A percentile compares a stretch with the other conserved stretches of the same genome.
phyloP scores from a whole-genome alignment of 2,797 vertebrate genomes.

The Poeciliopsis paucimaculata region DNA sequence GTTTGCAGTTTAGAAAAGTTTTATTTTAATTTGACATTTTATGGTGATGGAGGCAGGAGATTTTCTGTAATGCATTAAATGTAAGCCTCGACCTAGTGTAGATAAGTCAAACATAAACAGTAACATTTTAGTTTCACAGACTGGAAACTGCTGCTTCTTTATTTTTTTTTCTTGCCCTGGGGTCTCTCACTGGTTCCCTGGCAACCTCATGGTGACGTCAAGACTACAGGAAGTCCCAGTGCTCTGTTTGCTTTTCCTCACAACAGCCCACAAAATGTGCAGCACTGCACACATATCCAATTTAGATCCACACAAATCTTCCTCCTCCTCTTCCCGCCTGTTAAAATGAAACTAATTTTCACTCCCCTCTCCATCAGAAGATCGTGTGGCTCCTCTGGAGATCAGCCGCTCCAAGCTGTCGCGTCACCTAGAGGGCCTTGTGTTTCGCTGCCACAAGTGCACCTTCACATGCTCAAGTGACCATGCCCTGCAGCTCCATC shows the following conservation, averaged over 20 bases:
- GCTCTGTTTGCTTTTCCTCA: conserved; percentile 6
- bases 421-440: conserved; percentile 93
- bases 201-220: conserved; percentile 6
- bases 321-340: neutral
- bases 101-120: neutral
- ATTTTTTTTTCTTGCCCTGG: neutral
- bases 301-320: no score
- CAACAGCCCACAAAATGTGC: neutral
- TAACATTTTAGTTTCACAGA: neutral
- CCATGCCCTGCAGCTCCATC: conserved; percentile 93
- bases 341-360: neutral
- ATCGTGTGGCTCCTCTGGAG: conserved; percentile 95
- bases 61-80: neutral
- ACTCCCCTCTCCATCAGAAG: conserved; percentile 82
- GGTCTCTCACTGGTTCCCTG: conserved; percentile 9
- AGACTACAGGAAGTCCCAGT: conserved; percentile 10
- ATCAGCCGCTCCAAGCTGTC: conserved; percentile 97
- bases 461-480: conserved; percentile 98
- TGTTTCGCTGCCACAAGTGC: conserved; percentile 98
- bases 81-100: neutral
- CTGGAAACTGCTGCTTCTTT: conserved; percentile 4
- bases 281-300: neutral
- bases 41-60: neutral
- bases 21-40: neutral
- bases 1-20: neutral